Base-by-base conservation (phyloP, 2,888 invertebrate species). In the Brachycybe producta region DNA sequence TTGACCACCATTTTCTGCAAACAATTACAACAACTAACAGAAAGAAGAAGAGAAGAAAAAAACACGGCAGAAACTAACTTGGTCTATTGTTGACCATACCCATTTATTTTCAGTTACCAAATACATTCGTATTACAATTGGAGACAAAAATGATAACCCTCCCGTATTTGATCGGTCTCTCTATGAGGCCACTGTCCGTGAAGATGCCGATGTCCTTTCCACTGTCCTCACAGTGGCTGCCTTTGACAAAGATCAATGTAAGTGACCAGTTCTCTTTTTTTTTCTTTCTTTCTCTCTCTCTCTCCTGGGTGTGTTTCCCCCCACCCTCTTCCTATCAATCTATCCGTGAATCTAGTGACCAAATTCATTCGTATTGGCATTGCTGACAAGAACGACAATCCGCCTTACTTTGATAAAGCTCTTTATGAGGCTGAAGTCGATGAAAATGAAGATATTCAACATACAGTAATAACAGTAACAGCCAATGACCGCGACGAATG, bases 401-500 rank as follows among this genome's bases (percentile, higher is more conserved):
- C 92, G 56, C 97, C 97, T 57, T 88, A 88, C 72, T 97, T 98
- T 75, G 91, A 90, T 75, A 92, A 92, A 73, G 84, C 84, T 64
- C 76, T 91, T 62, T 92, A 94, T 73, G 88, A 90, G 72, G 92
- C 94, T 63, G 91, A 91, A 72, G 92, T 94, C 64, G 91, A 92
- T 73, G 94, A 94, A 70, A 92, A 94, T 78, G 90, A 92, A 71
- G 91, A 92, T 67, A 90, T 91, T 64, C 91, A 91, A 65, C 91
- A 92, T 69, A 91, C 92, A 55, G 90, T 92, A 43, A 86, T 94
- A 69, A 91, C 91, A 59, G 94, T 95, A 75, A 91, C 91, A 73
- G 95, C 95, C 76, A 91, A 92, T 76, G 95, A 95, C 78, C 87
- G 88, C 76, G 95, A 95, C 75, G 92, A 92, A 80, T 91, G 91